Conservation (phyloP, 2,888 invertebrate species). For the Noctua comes region DNA sequence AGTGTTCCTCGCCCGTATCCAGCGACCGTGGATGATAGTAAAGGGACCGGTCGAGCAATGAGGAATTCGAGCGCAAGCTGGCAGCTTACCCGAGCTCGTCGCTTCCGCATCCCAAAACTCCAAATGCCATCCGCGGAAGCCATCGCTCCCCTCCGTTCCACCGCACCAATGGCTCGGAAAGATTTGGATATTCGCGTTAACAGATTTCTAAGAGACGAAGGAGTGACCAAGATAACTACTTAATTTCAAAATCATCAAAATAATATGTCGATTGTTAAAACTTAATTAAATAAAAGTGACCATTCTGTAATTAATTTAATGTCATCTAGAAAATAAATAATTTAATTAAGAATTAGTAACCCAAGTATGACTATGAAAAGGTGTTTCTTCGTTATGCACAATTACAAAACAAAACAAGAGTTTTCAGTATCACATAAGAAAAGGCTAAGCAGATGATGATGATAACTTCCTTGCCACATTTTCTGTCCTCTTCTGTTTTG, state of each 20-base stretch:
- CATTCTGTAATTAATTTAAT: not conserved
- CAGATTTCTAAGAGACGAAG: slow-evolving; percentile 75
- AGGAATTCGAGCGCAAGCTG: slow-evolving; percentile 81
- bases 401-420: not conserved
- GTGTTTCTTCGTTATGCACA: not conserved
- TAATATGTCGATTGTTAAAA: not conserved
- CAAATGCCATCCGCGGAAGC: slow-evolving; percentile 78
- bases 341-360: not conserved
- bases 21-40: slow-evolving; percentile 77
- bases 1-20: slow-evolving; percentile 81
- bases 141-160: slow-evolving; percentile 78
- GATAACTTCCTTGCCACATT: not conserved
- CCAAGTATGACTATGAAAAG: not conserved
- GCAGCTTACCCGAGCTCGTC: slow-evolving; percentile 85
- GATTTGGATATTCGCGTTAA: slow-evolving; percentile 82
- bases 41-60: slow-evolving; percentile 72
- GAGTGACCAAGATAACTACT: slow-evolving; percentile 33
- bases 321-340: not conserved
- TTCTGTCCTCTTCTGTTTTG: not conserved
- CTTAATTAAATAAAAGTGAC: slow-evolving; percentile 14
- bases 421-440: not conserved
- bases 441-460: not conserved
- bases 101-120: slow-evolving; percentile 80
- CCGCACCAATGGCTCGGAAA: slow-evolving; percentile 80
- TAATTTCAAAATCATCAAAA: slow-evolving; percentile 13